Percentiles rank a stretch among this genome's conserved stretches.
Evolutionary conservation across 1,140 invertebrate genomes (phyloP).

Genomic region (Wasmannia auropunctata): DNA sequence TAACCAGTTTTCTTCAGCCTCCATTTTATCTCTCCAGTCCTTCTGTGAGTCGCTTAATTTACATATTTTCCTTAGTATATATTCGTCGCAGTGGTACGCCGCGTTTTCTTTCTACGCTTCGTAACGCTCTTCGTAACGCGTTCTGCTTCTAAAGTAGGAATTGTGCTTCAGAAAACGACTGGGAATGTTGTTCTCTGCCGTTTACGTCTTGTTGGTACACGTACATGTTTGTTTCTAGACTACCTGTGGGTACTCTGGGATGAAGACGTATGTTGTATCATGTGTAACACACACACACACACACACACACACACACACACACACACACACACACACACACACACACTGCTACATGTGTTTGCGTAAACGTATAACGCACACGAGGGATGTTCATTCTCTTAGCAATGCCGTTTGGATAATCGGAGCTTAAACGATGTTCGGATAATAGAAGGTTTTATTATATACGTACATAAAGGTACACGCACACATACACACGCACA

Average conservation of each 20-base stretch:
- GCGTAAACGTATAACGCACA: slow-evolving; percentile 4
- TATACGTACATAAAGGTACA: background rate
- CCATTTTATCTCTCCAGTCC: background rate
- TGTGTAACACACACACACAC: background rate
- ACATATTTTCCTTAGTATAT: background rate
- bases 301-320: too few relatives aligned
- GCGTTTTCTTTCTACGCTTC: background rate
- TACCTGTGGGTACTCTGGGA: background rate
- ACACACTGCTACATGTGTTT: slow-evolving; percentile 6
- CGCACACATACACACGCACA: too few relatives aligned
- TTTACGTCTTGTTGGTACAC: background rate
- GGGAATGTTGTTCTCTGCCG: background rate
- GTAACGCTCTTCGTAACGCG: slow-evolving; percentile 3
- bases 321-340: too few relatives aligned
- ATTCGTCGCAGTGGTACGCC: background rate
- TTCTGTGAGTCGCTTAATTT: background rate
- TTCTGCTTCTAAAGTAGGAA: background rate
- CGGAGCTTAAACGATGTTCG: background rate
- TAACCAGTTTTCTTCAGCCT: background rate
- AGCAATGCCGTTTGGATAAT: background rate
- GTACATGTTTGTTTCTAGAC: background rate
- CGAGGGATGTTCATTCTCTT: background rate
- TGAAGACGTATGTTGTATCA: slow-evolving; percentile 5
- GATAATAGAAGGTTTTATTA: slow-evolving; percentile 21
- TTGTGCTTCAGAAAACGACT: background rate